Evolutionary conservation across 2,113 vertebrate species (phyloP), one percentile per base, ranked within the genome.

Genomic region (Tychaedon coryphoeus): DNA sequence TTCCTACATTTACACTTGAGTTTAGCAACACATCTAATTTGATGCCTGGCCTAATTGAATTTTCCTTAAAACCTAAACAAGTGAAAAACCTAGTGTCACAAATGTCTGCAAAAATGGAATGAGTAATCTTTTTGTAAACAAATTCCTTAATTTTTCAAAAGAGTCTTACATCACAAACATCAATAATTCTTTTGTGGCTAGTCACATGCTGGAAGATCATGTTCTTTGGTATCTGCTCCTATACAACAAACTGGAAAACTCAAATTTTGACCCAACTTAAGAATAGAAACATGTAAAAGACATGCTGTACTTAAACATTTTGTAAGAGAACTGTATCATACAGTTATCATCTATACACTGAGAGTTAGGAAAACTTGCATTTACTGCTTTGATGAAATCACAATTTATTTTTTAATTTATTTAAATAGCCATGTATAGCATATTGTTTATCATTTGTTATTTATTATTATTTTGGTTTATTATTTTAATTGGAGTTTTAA

Each of bases 111-210:
- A 57, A 70, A 82, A 53, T 19, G 1, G 31, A 72, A 60, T 6
- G 8, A 75, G n/a, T 48, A 28, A 88, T 57, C 43, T 61, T 79
- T 91, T 40, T 45, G 31, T 61, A 79, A 43, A 67, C 19, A 22
- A 67, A 79, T 64, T 71, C 33, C 78, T 67, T 79, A 31, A 61
- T 38, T 56, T 91, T 90, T 78, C 57, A 71, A 51, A 19, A 53
- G 10, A 47, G n/a, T 85, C 34, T 72, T 48, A 14, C 19, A 79
- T 17, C 31, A 91, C 16, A 62, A 86, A 76, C 33, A 72, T 73
- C 90, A 93, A 33, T 88, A 83, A 94, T 43, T 76, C 75, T 70
- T 82, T 92, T 95, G 66, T 85, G 50, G 57, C 40, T 53, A 70
- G 54, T 88, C 90, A 96, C 36, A 83, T 53, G 66, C 22, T 73